Evolutionary conservation across 2,888 invertebrate species (phyloP), one percentile per base, ranked within the genome.

Genomic region (Dascillus cervinus): DNA sequence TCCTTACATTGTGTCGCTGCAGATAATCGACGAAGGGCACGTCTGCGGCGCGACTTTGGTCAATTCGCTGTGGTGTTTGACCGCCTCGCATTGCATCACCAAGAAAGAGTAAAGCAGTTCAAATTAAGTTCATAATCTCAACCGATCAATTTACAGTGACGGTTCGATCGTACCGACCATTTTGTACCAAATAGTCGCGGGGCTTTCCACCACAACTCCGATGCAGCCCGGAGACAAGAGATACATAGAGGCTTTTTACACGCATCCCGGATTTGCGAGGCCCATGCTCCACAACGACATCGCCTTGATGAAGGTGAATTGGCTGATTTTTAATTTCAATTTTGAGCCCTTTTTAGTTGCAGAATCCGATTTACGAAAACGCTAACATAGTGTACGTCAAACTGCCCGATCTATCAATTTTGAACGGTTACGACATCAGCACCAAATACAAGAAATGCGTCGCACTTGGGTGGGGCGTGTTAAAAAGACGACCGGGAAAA

Each of bases 1-100:
- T n/a, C n/a, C n/a, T n/a, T n/a, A n/a, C n/a, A n/a, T n/a, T n/a
- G 17, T 26, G 6, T 26, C 26, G 6, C 3, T 26, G 2, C 15
- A 26, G 19, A 6, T n/a, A 13, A 15, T n/a, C 11, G 15, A 5
- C 6, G 26, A 5, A 2, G 10, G 17, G 1, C 28, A 28, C 6
- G 19, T 28, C 5, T 28, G 28, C n/a, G 22, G 20, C 10, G 28
- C 20, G 8, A 6, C 22, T 2, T 8, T 28, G 14, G 12, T 28
- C 2, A 9, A 21, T n/a, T 8, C 6, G 9, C n/a, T 9, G 3
- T 28, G 28, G 28, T 12, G 19, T 4, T 4, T 28, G 3, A 10
- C 19, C 2, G 22, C 28, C 10, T 12, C 28, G 6, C 26, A 26
- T 15, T 26, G 26, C 8, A 15, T 26, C 11, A 26, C 26, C 3